A percentile compares a stretch with the other conserved stretches of the same genome.
Evolutionary conservation across 92 coral and sea anemone genomes (phyloP).

Genomic region (Phenganax marumi): DNA sequence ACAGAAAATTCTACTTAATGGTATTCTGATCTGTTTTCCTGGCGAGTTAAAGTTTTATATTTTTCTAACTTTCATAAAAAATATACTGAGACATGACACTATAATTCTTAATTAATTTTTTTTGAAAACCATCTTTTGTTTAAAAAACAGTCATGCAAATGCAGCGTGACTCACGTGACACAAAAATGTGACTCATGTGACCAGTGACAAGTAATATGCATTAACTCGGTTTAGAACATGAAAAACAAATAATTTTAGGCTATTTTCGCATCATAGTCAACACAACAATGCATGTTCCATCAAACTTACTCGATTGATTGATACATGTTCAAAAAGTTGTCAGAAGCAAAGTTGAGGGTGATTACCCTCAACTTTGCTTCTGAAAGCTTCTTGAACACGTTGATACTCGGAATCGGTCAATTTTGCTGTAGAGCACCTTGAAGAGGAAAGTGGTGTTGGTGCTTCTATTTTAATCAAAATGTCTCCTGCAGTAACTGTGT

Average conservation of each 20-base stretch:
- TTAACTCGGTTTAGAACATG: constrained; percentile 34
- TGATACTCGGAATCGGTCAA: constrained; percentile 36
- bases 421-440: constrained; percentile 50
- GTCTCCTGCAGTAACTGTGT: constrained; percentile 34
- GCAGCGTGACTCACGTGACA: constrained; percentile 54
- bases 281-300: neutral
- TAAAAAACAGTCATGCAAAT: constrained; percentile 26
- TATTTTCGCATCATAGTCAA: neutral
- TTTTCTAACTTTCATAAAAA: neutral
- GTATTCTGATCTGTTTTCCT: neutral
- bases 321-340: too few species aligned
- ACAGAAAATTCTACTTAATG: neutral
- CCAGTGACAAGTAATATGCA: constrained; percentile 45
- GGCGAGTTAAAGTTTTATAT: neutral
- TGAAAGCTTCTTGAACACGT: constrained; percentile 39
- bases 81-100: neutral
- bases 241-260: constrained; percentile 34
- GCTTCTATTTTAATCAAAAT: constrained; percentile 39
- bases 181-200: constrained; percentile 60
- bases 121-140: constrained; percentile 6
- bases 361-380: constrained; percentile 4
- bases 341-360: too few species aligned
- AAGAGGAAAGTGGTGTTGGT: constrained; percentile 48
- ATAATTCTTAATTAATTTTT: neutral
- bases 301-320: too few species aligned